Conservation (phyloP, 1,140 invertebrate genomes). For the Ceratina australensis region DNA sequence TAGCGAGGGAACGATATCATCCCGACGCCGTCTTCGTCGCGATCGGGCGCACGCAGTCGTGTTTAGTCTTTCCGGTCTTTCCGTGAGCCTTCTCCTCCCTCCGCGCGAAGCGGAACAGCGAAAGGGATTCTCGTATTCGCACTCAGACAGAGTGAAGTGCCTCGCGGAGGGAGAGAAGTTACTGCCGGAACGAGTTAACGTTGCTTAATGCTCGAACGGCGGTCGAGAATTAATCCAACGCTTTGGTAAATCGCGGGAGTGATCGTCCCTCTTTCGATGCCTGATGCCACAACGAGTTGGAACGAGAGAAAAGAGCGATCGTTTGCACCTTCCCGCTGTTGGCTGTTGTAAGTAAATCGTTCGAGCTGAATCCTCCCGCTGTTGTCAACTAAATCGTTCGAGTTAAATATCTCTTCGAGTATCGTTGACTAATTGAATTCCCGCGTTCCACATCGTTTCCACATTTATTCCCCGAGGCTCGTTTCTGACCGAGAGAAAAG, state of each 20-base stretch:
- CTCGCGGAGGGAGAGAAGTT: slow-evolving; percentile 42
- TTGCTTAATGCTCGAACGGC: slow-evolving; percentile 43
- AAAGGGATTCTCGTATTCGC: neutral
- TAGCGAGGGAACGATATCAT: slow-evolving; percentile 32
- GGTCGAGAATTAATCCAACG: slow-evolving; percentile 45
- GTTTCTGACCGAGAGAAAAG: neutral
- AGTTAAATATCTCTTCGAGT: neutral
- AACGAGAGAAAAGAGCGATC: neutral
- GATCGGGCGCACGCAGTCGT: slow-evolving; percentile 4
- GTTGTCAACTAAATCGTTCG: slow-evolving; percentile 11
- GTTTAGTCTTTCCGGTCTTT: slow-evolving; percentile 23
- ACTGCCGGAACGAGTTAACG: slow-evolving; percentile 42
- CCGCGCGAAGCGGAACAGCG: neutral
- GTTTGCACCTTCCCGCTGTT: neutral
- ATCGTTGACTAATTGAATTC: neutral
- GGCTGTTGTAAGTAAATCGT: slow-evolving; percentile 12
- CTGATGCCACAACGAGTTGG: neutral
- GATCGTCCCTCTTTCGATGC: slow-evolving; percentile 34
- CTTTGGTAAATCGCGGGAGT: slow-evolving; percentile 36
- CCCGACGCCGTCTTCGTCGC: neutral
- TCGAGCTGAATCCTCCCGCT: neutral
- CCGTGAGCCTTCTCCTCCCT: neutral
- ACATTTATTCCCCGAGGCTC: neutral
- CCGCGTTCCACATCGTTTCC: neutral
- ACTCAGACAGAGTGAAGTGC: slow-evolving; percentile 37